A percentile compares a stretch with the other conserved stretches of the same genome.
phyloP scores from a whole-genome alignment of 2,888 invertebrate species.

The Drosophila seclusa region DNA sequence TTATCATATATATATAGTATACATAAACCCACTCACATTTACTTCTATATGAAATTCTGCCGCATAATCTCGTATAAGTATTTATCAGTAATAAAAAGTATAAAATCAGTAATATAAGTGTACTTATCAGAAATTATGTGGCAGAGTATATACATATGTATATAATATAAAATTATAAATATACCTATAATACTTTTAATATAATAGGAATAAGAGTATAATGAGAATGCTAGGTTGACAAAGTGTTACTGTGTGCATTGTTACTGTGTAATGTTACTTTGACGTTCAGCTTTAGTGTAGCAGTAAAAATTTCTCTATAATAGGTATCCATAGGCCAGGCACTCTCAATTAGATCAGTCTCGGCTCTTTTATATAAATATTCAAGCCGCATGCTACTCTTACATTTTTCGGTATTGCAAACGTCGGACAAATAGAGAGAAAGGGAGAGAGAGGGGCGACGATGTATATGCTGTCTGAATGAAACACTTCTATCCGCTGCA shows the following conservation, averaged over 20 bases:
- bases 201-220: background rate
- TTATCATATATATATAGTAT: background rate
- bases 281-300: background rate
- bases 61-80: background rate
- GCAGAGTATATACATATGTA: background rate
- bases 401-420: constrained; percentile 19
- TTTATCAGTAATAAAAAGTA: too few relatives aligned
- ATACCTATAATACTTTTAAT: too few relatives aligned
- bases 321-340: background rate
- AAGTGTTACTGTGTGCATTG: too few relatives aligned
- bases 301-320: background rate
- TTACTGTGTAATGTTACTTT: background rate
- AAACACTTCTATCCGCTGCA: constrained; percentile 58
- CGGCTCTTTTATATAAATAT: constrained; percentile 20
- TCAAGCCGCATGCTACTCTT: constrained; percentile 33
- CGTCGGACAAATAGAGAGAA: background rate
- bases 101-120: too few relatives aligned
- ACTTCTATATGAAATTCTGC: background rate
- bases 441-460: background rate
- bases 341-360: background rate
- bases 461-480: constrained; percentile 18
- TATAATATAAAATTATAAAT: too few relatives aligned
- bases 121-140: background rate
- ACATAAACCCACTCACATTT: background rate
- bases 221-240: background rate